phyloP scores from a whole-genome alignment of 2,113 vertebrate genomes.

The Xerus inauris region DNA sequence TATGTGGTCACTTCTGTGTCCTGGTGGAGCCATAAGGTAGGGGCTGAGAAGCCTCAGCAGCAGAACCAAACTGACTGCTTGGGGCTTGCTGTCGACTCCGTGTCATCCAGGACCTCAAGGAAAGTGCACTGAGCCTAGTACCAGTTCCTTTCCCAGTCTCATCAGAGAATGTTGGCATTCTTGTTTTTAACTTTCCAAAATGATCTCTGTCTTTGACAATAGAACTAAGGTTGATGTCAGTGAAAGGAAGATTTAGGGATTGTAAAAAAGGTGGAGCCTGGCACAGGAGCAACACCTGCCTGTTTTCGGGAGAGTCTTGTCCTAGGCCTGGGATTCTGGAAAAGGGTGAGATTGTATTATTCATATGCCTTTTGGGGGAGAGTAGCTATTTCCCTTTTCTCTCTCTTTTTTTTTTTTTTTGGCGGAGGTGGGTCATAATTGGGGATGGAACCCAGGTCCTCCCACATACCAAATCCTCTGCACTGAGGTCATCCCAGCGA shows the following conservation, averaged over 20 bases:
- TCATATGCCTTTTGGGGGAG: neutral
- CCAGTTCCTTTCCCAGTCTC: neutral
- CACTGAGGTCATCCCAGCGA: no score
- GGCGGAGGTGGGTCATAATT: no score
- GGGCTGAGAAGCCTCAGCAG: fast-evolving
- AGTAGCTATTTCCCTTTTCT: no score
- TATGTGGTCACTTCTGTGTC: slow-evolving; percentile 98
- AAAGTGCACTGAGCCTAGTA: fast-evolving
- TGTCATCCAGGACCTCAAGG: no score
- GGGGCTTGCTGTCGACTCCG: neutral
- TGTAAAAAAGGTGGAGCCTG: neutral
- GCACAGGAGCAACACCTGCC: no score
- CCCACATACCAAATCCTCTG: no score
- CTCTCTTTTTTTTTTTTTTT: no score
- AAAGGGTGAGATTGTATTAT: neutral
- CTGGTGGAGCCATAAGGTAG: slow-evolving; percentile 99
- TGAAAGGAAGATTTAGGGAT: neutral
- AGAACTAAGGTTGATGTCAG: neutral
- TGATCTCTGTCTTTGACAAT: neutral
- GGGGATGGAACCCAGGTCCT: no score
- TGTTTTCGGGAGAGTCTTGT: no score
- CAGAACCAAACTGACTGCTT: neutral
- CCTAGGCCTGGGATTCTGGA: no score
- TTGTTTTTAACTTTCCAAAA: neutral
- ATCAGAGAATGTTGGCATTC: neutral